Evolutionary conservation across 2,797 vertebrate species (phyloP).

Genomic region (Danio kyathit): DNA sequence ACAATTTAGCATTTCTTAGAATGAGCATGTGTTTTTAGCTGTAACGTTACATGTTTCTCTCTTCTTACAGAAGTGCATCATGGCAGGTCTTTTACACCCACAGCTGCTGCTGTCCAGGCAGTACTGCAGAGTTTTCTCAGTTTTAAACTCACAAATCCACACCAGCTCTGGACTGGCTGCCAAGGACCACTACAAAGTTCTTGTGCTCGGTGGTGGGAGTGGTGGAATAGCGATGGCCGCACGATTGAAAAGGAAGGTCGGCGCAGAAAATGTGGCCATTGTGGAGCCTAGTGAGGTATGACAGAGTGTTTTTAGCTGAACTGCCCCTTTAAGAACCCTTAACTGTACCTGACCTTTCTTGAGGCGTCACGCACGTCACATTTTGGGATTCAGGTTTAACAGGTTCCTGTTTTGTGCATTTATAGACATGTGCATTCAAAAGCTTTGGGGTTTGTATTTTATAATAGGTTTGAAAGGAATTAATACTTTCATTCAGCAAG

Average conservation of each 20-base stretch:
- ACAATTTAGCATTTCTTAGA: too few relatives aligned
- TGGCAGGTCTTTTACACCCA: conserved; percentile 65
- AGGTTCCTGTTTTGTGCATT: not conserved
- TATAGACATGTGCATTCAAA: not conserved
- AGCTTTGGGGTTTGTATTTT: not conserved
- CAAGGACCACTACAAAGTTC: conserved; percentile 88
- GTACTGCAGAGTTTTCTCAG: conserved; percentile 45
- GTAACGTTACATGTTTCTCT: not conserved
- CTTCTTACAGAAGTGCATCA: conserved; percentile 51
- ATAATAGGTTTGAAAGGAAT: not conserved
- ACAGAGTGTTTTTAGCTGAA: not conserved
- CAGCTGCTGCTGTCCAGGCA: conserved; percentile 59
- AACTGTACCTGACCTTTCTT: not conserved
- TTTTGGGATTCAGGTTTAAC: conserved; percentile 13
- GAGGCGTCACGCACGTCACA: not conserved
- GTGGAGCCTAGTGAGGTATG: conserved; percentile 92
- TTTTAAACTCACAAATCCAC: conserved; percentile 74
- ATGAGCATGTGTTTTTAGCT: not conserved
- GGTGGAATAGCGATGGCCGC: conserved; percentile 92
- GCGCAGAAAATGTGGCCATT: conserved; percentile 89
- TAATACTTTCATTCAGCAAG: too few relatives aligned
- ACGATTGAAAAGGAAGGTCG: conserved; percentile 91
- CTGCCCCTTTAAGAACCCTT: not conserved
- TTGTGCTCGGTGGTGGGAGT: conserved; percentile 92
- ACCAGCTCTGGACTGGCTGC: conserved; percentile 73